Evolutionary conservation across 1,140 invertebrate species (phyloP), one percentile per base, ranked within the genome.

Genomic region (Aphelinus atriplicis): DNA sequence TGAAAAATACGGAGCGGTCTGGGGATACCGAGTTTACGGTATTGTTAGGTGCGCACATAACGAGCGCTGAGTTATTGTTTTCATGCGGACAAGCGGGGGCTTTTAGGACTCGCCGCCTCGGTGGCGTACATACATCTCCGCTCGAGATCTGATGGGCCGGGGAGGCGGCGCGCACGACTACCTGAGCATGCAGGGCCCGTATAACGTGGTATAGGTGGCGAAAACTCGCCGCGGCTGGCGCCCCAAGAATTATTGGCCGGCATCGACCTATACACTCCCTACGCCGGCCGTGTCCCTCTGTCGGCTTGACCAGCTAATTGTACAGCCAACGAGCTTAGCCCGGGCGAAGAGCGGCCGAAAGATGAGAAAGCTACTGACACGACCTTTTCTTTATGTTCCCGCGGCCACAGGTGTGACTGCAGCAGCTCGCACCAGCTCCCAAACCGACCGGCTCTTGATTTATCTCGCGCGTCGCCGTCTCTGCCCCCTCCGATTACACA

Each of bases 141-240:
- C 26, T 26, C 2, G 64, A 75, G 77, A 84, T 82, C 81, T 83
- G 79, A 83, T 83, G 51, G 9, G 4, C 51, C 51, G 75, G 67
- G 73, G n/a, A 3, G 66, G 77, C 26, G 69, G 71, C 61, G 73
- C 78, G 68, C 50, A 74, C 26, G 26, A 26, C 26, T 26, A 26
- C 26, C 26, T 26, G 26, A 26, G 26, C 26, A 26, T 26, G 26
- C 26, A 26, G 26, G 55, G 72, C 55, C 58, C 63, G 65, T 26
- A 26, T 26, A 26, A 26, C 26, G 26, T 26, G 26, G 26, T 26
- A 26, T 58, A 83, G 80, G 81, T 84, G 83, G 83, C 80, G 78
- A 84, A 84, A 84, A 84, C 78, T 42, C 58, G 75, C 81, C 73
- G 77, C 78, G 72, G 67, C 78, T 79, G 81, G 83, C 82, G 83